Base-by-base conservation (phyloP, 53 echinoderm and acorn worm genomes). In the Arbacia lixula region DNA sequence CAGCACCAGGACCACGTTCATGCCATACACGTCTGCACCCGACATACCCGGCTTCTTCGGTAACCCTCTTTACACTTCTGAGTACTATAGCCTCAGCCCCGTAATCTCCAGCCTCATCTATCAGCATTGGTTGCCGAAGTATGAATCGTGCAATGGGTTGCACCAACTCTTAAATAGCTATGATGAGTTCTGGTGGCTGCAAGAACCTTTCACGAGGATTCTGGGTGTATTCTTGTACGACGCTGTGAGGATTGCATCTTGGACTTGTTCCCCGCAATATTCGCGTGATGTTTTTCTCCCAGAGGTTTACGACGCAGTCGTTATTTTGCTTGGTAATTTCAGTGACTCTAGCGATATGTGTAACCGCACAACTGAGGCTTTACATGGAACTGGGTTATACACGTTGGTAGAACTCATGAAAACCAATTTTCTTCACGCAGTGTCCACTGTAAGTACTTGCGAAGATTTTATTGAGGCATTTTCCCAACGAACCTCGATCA, bases 171-270 rank as follows among this genome's bases (percentile, higher is more conserved):
- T 31, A 2, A 33, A 31, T 35, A 32, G 29, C 64, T 8, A 46
- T 14, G 49, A n/a, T n/a, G n/a, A n/a, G n/a, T n/a, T n/a, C n/a
- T n/a, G n/a, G n/a, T n/a, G n/a, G n/a, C n/a, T n/a, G n/a, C n/a
- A n/a, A n/a, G n/a, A n/a, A n/a, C n/a, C n/a, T n/a, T n/a, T n/a
- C n/a, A n/a, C n/a, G n/a, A n/a, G n/a, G n/a, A 32, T 64, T 19
- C 64, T 64, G 33, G 25, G 33, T 4, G 64, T 64, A 32, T 64
- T 64, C 64, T 19, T 64, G 64, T 64, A 64, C 33, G 64, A 64
- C 14, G 31, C 64, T 2, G 35, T 64, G 2, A 64, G 3, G 35
- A 33, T 33, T 16, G 33, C 64, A 16, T 33, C 12, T 1, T 64
- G 30, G 30, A 34, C 33, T n/a, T 64, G 64, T 64, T 64, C 35